Evolutionary conservation across 2,888 invertebrate species (phyloP), one percentile per base, ranked within the genome.

Genomic region (Rhaphigaster nebulosa): DNA sequence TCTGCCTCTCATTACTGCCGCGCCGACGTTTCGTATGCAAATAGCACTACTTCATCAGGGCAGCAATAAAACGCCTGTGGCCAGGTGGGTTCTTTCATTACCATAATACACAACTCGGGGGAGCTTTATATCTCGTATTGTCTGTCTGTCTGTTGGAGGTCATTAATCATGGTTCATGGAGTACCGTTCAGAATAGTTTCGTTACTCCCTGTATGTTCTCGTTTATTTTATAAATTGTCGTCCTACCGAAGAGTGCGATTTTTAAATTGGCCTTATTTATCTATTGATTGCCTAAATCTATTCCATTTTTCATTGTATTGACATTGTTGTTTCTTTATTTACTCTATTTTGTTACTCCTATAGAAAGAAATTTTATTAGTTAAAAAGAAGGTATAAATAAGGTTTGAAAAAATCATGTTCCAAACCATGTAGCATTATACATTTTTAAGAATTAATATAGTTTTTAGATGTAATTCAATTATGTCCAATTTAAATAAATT

Each of bases 41-140:
- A 84, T 84, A 84, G 45, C 45, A n/a, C 84, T 84, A 41, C 84
- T 84, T 84, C 84, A 84, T 84, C 84, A 84, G 84, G n/a, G n/a
- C 8, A 23, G 84, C 84, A 84, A 84, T 84, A 84, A 84, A 84
- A 84, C 84, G 84, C 5, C 84, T 13, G 41, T 26, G 45, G 84
- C 84, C 84, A 84, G 84, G 84, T 84, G 84, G 84, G 84, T 50
- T n/a, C 45, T n/a, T 23, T 45, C 45, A 84, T 84, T 84, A 84
- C 26, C 84, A 84, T 84, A 84, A 84, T 84, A 84, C 84, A 84
- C 45, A 84, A 13, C 84, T n/a, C 84, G 45, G 84, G 23, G 84
- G 84, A 50, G 84, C 84, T 84, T 84, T 84, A 45, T 84, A 5
- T 45, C 84, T 84, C 45, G 45, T 45, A 84, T 84, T 84, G 84